Conservation (phyloP, 2,113 vertebrate species). For the Daboia siamensis region DNA sequence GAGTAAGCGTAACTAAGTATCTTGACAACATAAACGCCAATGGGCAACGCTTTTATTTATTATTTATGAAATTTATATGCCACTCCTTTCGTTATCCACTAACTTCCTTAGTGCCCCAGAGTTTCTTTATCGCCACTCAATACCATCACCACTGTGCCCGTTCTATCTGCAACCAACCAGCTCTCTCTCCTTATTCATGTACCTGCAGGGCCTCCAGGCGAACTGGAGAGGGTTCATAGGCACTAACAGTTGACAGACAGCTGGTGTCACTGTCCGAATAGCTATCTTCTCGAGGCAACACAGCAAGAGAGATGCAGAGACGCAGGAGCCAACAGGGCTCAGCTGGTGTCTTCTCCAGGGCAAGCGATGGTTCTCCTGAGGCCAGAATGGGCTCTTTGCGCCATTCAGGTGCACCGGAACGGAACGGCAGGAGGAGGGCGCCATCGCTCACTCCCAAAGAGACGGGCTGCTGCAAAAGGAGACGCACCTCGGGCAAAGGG, state of each 20-base stretch:
- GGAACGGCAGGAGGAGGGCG: slow-evolving; percentile 61
- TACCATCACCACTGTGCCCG: neutral
- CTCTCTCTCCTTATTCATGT: neutral
- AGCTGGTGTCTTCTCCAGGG: neutral
- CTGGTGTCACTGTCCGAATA: slow-evolving; percentile 76
- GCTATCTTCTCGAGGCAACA: slow-evolving; percentile 80
- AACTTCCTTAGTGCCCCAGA: too few species aligned
- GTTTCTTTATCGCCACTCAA: too few species aligned
- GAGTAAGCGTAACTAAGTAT: too few species aligned
- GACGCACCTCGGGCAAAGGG: slow-evolving; percentile 87
- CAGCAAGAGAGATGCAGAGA: slow-evolving; percentile 78
- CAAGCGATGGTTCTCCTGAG: slow-evolving; percentile 30
- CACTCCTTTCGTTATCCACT: too few species aligned
- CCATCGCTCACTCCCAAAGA: slow-evolving; percentile 54
- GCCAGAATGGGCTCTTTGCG: slow-evolving; percentile 66
- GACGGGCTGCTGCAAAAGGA: slow-evolving; percentile 85
- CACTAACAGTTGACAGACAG: slow-evolving; percentile 3
- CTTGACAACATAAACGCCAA: too few species aligned
- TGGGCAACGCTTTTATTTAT: too few species aligned
- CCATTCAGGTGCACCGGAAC: slow-evolving; percentile 46
- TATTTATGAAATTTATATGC: too few species aligned
- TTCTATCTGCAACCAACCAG: neutral
- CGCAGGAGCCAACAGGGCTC: slow-evolving; percentile 83
- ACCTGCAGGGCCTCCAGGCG: slow-evolving; percentile 93
- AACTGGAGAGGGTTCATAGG: slow-evolving; percentile 84